Evolutionary conservation across 2,797 vertebrate species (phyloP), one percentile per base, ranked within the genome.

Genomic region (Megaceryle alcyon): DNA sequence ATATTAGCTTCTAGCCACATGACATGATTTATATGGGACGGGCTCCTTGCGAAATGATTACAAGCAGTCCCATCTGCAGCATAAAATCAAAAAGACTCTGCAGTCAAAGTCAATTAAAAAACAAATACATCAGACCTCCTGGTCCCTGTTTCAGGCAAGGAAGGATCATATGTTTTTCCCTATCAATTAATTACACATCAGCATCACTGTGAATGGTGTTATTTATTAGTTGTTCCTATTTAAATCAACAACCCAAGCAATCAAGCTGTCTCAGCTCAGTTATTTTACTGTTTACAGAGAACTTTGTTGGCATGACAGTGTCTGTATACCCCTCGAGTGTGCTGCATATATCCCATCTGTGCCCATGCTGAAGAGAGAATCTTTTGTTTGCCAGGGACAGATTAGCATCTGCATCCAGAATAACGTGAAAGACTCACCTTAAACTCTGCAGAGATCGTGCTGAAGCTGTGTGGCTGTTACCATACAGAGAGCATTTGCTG

Each of bases 381-480:
- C 2, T 37, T 54, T 17, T 6, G 12, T 69, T 85, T 89, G 41
- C 68, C 44, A 33, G n/a, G 43, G 4, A 19, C 28, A 41, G 46
- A 22, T 28, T 6, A 70, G 63, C 28, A 44, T 37, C 85, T 85
- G 35, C n/a, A 59, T 14, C 56, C 48, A 69, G 78, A 78, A 60
- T 14, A 23, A 6, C 0, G 0, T 16, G 29, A 31, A 86, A 18
- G 43, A 25, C 9, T 91, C 33, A n/a, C 75, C n/a, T 79, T 23
- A 49, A 22, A 12, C 37, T 28, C 41, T 29, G 69, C 76, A 41
- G 49, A 44, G 53, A 15, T 31, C 1, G 0, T 13, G 12, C 51
- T 2, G 1, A 29, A 28, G 0, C 4, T 10, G 11, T 26, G 65
- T 2, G 13, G 48, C n/a, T 73, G 57, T n/a, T 54, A 8, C 3